Base-by-base conservation (phyloP, 2,888 invertebrate genomes). In the Drosophila stalkeri region DNA sequence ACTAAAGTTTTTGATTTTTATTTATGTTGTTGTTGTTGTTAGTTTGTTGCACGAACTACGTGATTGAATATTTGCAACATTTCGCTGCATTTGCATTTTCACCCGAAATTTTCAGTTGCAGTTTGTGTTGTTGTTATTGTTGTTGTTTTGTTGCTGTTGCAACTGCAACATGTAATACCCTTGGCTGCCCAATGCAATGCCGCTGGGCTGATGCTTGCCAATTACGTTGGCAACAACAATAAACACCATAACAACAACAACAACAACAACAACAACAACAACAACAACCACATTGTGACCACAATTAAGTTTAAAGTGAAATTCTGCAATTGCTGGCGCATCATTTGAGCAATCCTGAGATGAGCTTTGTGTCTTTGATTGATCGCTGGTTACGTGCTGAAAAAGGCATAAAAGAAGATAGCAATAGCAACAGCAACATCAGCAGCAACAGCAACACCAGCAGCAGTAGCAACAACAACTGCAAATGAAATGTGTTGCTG, bases 11-110 rank as follows among this genome's bases (percentile, higher is more conserved):
- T 67, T 55, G 49, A 33, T 55, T 55, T 55, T 41, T 41, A n/a
- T 41, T 54, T 37, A 11, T 9, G 27, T 44, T 20, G 35, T 7
- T 39, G 37, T 23, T 39, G 37, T 37, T 52, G 52, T 41, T 64
- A 64, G 47, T 80, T 60, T 80, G 81, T 86, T 82, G 86, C 86
- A 86, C 90, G 86, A 86, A 86, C 65, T 82, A 88, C 90, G 90
- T 86, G 86, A 86, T 86, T 88, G 89, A 86, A 88, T 81, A 86
- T 86, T 90, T 88, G 79, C 88, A 85, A 88, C 85, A 88, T 87
- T 85, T 85, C 72, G 85, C 57, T 64, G 69, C 72, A 67, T 77
- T 78, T 71, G 72, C 67, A 67, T 77, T 75, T 75, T 72, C 54
- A 18, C 64, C 69, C 64, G 39, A 72, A 78, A 79, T 72, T 35